Conservation (phyloP, 2,113 vertebrate genomes). For the Psittacula cyanocephala region DNA sequence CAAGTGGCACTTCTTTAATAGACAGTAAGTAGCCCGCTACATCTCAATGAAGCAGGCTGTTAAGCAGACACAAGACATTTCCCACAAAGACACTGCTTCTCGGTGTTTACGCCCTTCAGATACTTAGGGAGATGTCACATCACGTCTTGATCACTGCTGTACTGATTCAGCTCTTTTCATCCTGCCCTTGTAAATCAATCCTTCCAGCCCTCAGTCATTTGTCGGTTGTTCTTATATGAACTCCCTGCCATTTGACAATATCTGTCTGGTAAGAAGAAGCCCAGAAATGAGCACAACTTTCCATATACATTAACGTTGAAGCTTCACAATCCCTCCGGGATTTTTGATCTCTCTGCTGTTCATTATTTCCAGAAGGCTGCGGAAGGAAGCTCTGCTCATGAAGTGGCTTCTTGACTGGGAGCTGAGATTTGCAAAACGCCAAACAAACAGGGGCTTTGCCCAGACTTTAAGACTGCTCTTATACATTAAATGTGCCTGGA, state of each 20-base stretch:
- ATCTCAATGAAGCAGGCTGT: background rate
- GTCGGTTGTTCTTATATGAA: slow-evolving; percentile 38
- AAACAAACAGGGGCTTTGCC: background rate
- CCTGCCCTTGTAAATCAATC: slow-evolving; percentile 68
- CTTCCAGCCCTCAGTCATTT: slow-evolving; percentile 51
- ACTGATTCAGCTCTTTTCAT: slow-evolving; percentile 59
- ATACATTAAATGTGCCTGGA: background rate
- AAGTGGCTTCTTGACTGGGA: slow-evolving; percentile 10
- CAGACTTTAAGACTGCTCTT: background rate
- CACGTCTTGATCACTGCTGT: background rate
- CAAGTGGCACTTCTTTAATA: background rate
- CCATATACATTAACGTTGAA: slow-evolving; percentile 28
- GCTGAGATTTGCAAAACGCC: background rate
- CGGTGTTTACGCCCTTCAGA: background rate
- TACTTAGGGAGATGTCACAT: slow-evolving; percentile 40
- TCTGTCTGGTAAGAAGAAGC: slow-evolving; percentile 39
- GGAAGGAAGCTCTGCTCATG: background rate
- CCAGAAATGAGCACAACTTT: slow-evolving; percentile 30
- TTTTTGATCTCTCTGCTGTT: slow-evolving; percentile 17
- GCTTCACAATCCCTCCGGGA: background rate
- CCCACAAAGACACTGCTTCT: background rate
- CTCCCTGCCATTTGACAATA: slow-evolving; percentile 42
- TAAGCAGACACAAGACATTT: background rate
- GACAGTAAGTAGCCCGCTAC: background rate
- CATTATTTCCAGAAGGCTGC: background rate